Base-by-base conservation (phyloP, 92 coral and sea anemone species). In the Zoanthus gigantus region DNA sequence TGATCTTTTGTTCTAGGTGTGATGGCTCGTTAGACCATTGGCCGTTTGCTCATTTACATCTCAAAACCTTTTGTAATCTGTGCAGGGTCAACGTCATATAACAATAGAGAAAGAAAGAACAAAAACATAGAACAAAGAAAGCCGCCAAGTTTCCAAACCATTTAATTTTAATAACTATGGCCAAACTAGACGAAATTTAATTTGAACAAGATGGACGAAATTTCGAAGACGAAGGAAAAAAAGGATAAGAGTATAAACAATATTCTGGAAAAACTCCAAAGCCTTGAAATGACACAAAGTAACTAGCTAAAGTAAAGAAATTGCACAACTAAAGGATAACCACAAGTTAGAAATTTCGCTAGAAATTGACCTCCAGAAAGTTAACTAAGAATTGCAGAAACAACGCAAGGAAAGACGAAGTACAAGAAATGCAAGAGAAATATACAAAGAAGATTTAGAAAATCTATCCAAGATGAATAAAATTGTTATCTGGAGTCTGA, bases 181-280 rank as follows among this genome's bases (percentile, higher is more conserved):
- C 23, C 23, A 23, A 23, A 23, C 23, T 23, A 23, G 23, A 23
- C 23, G 23, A 23, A 23, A 23, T 23, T 23, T 23, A 66, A 66
- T 1, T 66, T 69, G 44, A 69, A 69, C 1, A 69, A 69, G 46
- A 69, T 69, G 74, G 74, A 69, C 44, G 74, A 30, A 9, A 69
- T 69, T 30, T 69, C 29, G 74, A 69, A 69, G 74, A 28, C 44
- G 42, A 69, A 69, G 74, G 74, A 69, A 29, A 42, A 69, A 69
- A 13, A 28, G 42, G 74, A 69, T 11, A 29, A 66, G 72, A 66
- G 2, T 17, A 4, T 66, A 66, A 12, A 57, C 63, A 57, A 57
- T 57, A 57, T 57, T 57, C 16, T 57, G 63, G 63, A 57, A 57
- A 57, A 57, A 57, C 63, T 57, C 4, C 63, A 57, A 12, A 9